Evolutionary conservation across 1,140 invertebrate genomes (phyloP).

Genomic region (Coptotermes formosanus): DNA sequence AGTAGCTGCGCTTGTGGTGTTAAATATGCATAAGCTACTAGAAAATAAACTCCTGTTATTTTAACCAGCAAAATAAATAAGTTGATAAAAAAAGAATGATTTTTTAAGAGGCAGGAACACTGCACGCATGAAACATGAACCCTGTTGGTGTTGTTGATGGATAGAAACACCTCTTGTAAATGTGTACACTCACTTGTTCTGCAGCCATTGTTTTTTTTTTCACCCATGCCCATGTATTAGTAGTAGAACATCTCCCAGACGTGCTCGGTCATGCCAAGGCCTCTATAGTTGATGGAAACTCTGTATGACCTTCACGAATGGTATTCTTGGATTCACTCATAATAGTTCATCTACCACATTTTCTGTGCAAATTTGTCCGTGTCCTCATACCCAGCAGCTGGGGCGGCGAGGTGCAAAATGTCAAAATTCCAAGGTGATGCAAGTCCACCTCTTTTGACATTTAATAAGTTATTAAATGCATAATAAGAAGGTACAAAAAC

Average conservation of each 20-base stretch:
- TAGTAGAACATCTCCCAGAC: conserved; percentile 4
- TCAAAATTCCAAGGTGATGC: too few species aligned
- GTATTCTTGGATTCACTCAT: too few species aligned
- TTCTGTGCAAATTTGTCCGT: too few species aligned
- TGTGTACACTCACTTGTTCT: background rate
- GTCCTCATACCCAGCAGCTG: too few species aligned
- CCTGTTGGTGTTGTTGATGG: background rate
- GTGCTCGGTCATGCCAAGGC: background rate
- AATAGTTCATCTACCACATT: too few species aligned
- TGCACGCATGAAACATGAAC: background rate
- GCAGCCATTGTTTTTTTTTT: background rate
- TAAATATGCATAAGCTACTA: background rate
- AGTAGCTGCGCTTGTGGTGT: background rate
- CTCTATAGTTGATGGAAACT: background rate
- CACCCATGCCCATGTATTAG: background rate
- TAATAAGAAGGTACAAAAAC: too few species aligned
- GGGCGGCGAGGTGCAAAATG: too few species aligned
- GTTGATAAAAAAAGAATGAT: background rate
- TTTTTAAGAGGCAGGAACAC: background rate
- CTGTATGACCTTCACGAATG: too few species aligned
- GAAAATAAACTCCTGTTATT: background rate
- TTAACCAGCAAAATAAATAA: background rate
- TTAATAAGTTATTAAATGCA: too few species aligned
- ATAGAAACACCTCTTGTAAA: conserved; percentile 1
- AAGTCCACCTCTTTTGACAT: too few species aligned